Evolutionary conservation across 2,113 vertebrate species (phyloP).

Genomic region (Macroglossus sobrinus): DNA sequence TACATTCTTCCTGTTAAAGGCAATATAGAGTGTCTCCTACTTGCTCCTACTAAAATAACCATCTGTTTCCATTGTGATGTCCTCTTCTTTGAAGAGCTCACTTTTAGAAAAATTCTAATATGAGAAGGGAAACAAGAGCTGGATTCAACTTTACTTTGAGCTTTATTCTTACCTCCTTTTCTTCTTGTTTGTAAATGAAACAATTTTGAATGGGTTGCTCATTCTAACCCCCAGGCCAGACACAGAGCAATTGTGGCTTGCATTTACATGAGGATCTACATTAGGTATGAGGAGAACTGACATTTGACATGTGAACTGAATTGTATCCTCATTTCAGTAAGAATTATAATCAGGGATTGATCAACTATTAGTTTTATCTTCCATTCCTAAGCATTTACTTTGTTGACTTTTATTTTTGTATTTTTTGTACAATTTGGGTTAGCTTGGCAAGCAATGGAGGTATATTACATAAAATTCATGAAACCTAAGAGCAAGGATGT

Average conservation of each 20-base stretch:
- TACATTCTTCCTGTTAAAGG: constrained; percentile 74
- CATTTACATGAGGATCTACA: not conserved
- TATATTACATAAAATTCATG: not conserved
- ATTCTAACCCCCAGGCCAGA: not conserved
- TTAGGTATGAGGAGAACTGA: not conserved
- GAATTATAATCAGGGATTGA: not conserved
- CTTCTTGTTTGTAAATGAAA: not conserved
- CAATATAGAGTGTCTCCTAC: constrained; percentile 1
- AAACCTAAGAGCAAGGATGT: not conserved
- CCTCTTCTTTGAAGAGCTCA: constrained; percentile 18
- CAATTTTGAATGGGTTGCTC: not conserved
- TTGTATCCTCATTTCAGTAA: not conserved
- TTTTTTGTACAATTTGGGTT: not conserved
- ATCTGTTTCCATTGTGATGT: constrained; percentile 35
- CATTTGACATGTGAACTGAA: not conserved
- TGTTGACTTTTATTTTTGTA: not conserved
- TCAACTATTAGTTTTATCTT: not conserved
- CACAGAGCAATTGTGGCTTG: not conserved
- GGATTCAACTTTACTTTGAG: constrained; percentile 9
- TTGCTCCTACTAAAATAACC: constrained; percentile 10
- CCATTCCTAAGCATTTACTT: not conserved
- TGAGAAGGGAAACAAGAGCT: not conserved
- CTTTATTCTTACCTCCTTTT: constrained; percentile 15
- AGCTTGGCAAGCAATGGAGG: not conserved
- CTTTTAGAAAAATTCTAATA: constrained; percentile 10